Base-by-base conservation (phyloP, 2,888 invertebrate species). In the Zeuzera pyrina region DNA sequence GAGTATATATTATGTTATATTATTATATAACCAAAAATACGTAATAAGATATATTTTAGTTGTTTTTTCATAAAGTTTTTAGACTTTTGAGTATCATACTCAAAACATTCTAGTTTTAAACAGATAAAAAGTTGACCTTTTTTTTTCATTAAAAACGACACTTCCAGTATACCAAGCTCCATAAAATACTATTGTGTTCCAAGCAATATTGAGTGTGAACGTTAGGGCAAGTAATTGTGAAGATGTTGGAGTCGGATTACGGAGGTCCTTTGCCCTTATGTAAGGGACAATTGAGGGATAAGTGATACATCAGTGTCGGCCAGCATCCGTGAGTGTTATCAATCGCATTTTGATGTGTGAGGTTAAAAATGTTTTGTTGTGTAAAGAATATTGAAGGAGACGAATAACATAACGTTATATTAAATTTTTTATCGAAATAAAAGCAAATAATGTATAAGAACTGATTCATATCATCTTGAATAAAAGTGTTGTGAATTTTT, bases 251-350 rank as follows among this genome's bases (percentile, higher is more conserved):
- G 36, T 65, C 63, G 66, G 70, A 62, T 70, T 68, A 63, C 66
- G 33, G 41, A 35, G 55, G 58, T 58, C 59, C 67, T 53, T 53
- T 49, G 54, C 49, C 39, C 35, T 34, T 31, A 29, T 15, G 35
- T 36, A 34, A 36, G 41, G 35, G 44, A 32, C 40, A 40, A 41
- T 41, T 34, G 42, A 44, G 41, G 56, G 57, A 52, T 59, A 57
- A 65, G 71, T 68, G 74, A 78, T 76, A 73, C 69, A 70, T 78
- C 77, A 77, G 63, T 71, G 73, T 74, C 72, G 54, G 25, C 8
- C 13, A 8, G 25, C 13, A 25, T 25, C 25, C 25, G 25, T 12
- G 12, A 25, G 12, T 25, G 13, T 12, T 12, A 25, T 25, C 12
- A 12, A 25, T 25, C 12, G n/a, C n/a, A 14, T 19, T 22, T 13